Conservation (phyloP, 2,888 invertebrate species). For the Crossocerus cetratus region DNA sequence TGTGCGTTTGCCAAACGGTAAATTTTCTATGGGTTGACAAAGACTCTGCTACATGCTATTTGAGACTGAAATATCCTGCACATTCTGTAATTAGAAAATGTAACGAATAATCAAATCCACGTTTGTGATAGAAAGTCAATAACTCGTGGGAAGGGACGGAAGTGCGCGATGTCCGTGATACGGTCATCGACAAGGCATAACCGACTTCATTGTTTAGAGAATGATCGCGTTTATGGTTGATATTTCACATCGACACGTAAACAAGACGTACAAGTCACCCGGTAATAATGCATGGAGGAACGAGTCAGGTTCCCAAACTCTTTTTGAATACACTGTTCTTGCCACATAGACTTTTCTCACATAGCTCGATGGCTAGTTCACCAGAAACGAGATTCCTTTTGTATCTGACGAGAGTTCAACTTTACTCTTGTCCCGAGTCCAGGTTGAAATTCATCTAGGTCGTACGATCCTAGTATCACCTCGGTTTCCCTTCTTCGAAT, state of each 20-base stretch:
- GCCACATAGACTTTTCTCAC: too few relatives aligned
- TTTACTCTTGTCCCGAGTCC: slow-evolving; percentile 41
- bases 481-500: slow-evolving; percentile 8
- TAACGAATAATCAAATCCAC: slow-evolving; percentile 50
- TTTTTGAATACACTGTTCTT: too few relatives aligned
- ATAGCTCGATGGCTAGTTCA: too few relatives aligned
- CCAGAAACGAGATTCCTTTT: too few relatives aligned
- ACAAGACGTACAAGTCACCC: too few relatives aligned
- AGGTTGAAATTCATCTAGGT: background rate
- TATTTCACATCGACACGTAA: too few relatives aligned
- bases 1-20: slow-evolving; percentile 71
- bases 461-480: slow-evolving; percentile 16
- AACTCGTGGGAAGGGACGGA: slow-evolving; percentile 28
- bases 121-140: slow-evolving; percentile 55
- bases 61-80: slow-evolving; percentile 73
- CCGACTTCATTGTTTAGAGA: slow-evolving; percentile 18
- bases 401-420: background rate
- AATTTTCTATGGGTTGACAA: slow-evolving; percentile 51
- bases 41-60: slow-evolving; percentile 67
- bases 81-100: slow-evolving; percentile 51
- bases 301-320: too few relatives aligned
- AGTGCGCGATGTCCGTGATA: slow-evolving; percentile 42
- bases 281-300: too few relatives aligned
- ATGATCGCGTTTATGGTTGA: too few relatives aligned
- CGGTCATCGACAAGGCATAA: slow-evolving; percentile 34